Evolutionary conservation across 2,797 vertebrate genomes (phyloP).

Genomic region (Semaprochilodus insignis): DNA sequence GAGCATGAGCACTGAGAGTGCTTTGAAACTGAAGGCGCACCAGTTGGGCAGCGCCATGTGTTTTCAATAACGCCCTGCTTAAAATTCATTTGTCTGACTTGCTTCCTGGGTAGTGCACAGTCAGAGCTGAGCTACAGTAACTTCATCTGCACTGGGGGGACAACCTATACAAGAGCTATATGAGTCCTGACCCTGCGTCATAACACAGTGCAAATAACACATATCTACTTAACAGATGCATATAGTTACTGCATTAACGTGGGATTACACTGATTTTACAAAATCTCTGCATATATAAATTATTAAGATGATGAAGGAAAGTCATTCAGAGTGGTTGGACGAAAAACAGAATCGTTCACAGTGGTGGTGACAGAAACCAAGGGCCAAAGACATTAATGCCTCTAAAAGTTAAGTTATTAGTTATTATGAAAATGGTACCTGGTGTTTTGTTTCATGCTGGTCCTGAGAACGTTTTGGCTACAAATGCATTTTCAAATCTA

Average conservation of each 20-base stretch:
- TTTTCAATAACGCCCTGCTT: constrained; percentile 70
- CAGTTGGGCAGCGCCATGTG: constrained; percentile 70
- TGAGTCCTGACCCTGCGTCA: background rate
- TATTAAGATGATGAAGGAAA: no score
- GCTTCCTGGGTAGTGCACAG: constrained; percentile 55
- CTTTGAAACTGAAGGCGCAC: constrained; percentile 69
- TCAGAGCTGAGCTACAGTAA: constrained; percentile 54
- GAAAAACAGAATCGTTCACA: no score
- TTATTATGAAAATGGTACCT: no score
- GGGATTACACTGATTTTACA: no score
- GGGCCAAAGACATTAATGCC: no score
- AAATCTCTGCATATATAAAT: no score
- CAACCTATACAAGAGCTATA: background rate
- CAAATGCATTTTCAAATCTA: no score
- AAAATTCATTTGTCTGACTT: constrained; percentile 68
- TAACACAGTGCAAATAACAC: background rate
- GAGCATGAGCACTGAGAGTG: constrained; percentile 57
- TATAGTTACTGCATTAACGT: background rate
- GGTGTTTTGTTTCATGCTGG: no score
- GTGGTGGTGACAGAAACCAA: no score
- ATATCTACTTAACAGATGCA: background rate
- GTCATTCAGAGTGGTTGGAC: no score
- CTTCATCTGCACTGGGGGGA: constrained; percentile 4
- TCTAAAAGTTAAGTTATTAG: no score
- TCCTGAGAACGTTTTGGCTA: no score